Conservation (phyloP, 64 coral and sea anemone species). For the Stichodactyla helianthus region DNA sequence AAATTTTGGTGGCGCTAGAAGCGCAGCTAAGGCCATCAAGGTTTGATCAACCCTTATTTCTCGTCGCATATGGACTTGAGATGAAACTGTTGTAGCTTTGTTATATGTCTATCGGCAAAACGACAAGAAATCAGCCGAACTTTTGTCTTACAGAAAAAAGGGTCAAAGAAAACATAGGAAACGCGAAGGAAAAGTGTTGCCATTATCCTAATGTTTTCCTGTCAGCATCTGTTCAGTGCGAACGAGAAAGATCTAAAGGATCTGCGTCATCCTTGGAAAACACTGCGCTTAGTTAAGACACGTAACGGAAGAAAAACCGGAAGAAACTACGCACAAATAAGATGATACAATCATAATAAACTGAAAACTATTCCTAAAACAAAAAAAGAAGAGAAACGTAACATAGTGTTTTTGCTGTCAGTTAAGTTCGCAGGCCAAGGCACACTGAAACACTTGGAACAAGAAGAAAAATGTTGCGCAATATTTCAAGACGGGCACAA, state of each 20-base stretch:
- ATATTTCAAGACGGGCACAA: background rate
- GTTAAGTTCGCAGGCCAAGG: background rate
- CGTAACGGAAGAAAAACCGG: slow-evolving; percentile 7
- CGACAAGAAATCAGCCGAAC: background rate
- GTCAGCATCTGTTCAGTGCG: background rate
- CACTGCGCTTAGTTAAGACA: background rate
- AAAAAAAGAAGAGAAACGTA: background rate
- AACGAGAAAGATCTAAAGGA: background rate
- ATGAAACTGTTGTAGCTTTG: background rate
- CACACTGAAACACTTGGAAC: background rate
- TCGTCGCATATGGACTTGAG: background rate
- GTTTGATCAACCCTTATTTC: too few relatives aligned
- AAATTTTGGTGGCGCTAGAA: too few relatives aligned
- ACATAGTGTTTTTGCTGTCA: background rate
- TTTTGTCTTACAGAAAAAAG: background rate
- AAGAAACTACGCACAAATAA: slow-evolving; percentile 2
- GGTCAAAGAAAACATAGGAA: background rate
- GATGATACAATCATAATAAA: background rate
- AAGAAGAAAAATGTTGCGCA: background rate
- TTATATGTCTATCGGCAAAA: background rate
- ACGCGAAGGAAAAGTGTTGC: background rate
- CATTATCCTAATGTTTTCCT: background rate
- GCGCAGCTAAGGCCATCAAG: too few relatives aligned
- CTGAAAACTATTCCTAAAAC: background rate
- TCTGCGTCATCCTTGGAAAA: background rate